Percentiles rank a stretch among this genome's conserved stretches.
These are phyloP conservation scores for Andricus grossulariae DNA, from an alignment of 1,140 invertebrate genomes.

Conservation along the genomic window DNA sequence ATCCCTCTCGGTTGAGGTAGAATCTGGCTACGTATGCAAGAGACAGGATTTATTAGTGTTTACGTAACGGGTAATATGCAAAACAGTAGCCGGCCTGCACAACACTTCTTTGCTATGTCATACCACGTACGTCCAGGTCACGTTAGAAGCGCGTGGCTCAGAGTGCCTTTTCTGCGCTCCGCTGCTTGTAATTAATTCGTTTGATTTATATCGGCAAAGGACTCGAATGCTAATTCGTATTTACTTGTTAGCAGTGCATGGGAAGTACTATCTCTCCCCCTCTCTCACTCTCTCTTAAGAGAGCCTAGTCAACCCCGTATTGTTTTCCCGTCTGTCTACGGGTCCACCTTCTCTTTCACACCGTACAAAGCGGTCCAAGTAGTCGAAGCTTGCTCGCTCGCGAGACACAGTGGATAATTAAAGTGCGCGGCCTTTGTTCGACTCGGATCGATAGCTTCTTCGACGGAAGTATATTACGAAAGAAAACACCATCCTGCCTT, in stretches of 20 bases:
- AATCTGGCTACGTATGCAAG: slow-evolving; percentile 6
- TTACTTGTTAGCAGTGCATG: slow-evolving; percentile 66
- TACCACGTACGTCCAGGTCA: slow-evolving; percentile 1
- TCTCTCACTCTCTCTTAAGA: background rate
- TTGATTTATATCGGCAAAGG: slow-evolving; percentile 67
- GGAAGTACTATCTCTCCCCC: slow-evolving; percentile 39
- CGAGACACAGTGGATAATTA: slow-evolving; percentile 65
- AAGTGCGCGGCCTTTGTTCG: slow-evolving; percentile 66
- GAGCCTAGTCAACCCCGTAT: slow-evolving; percentile 49
- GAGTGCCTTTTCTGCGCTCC: slow-evolving; percentile 6
- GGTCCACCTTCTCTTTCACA: slow-evolving; percentile 15
- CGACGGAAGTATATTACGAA: slow-evolving; percentile 47
- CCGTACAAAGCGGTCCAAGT: slow-evolving; percentile 57
- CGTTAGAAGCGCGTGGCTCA: slow-evolving; percentile 8
- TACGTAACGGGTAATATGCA: slow-evolving; percentile 61
- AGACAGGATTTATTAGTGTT: slow-evolving; percentile 63
- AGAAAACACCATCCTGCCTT: slow-evolving; percentile 55
- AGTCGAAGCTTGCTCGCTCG: slow-evolving; percentile 53
- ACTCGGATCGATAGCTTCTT: slow-evolving; percentile 67
- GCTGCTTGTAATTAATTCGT: slow-evolving; percentile 63
- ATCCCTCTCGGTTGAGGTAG: background rate
- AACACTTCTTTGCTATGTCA: slow-evolving; percentile 49
- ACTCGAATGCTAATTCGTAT: slow-evolving; percentile 68
- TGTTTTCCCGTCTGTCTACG: slow-evolving; percentile 52
- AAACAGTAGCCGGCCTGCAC: slow-evolving; percentile 40